These are phyloP conservation scores for Agrotis segetum DNA, from an alignment of 2,888 invertebrate species.

Conservation along the genomic window DNA sequence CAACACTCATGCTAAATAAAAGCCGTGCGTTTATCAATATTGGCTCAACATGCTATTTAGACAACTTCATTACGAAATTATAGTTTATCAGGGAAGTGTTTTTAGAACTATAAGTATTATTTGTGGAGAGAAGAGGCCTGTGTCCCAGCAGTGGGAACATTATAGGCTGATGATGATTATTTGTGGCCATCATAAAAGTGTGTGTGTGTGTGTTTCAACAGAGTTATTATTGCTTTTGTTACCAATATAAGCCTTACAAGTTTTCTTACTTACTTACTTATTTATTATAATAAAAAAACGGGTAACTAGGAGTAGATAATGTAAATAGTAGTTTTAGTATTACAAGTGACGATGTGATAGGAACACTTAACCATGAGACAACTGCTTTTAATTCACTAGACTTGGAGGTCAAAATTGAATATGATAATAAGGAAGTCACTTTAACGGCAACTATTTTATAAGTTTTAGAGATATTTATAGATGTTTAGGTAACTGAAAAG, in stretches of 20 bases:
- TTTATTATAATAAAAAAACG: no score
- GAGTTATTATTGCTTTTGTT: not conserved
- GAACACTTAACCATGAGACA: constrained; percentile 14
- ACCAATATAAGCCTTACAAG: not conserved
- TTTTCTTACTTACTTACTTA: no score
- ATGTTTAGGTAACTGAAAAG: not conserved
- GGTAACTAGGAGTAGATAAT: not conserved
- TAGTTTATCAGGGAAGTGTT: not conserved
- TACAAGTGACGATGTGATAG: constrained; percentile 7
- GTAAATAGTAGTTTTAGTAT: constrained; percentile 37
- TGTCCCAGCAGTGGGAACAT: no score
- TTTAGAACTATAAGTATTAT: no score
- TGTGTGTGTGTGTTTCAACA: no score
- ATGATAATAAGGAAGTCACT: constrained; percentile 50
- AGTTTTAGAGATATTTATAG: not conserved
- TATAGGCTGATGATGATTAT: no score
- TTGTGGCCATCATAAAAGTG: no score
- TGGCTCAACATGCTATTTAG: not conserved
- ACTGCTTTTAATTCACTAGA: constrained; percentile 42
- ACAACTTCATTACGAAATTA: not conserved
- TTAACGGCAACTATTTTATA: constrained; percentile 18
- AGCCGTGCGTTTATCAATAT: constrained; percentile 24
- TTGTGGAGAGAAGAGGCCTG: no score
- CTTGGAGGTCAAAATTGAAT: constrained; percentile 51
- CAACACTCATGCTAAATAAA: constrained; percentile 38